Evolutionary conservation across 2,797 vertebrate genomes (phyloP).

Genomic region (Australoheros facetus): DNA sequence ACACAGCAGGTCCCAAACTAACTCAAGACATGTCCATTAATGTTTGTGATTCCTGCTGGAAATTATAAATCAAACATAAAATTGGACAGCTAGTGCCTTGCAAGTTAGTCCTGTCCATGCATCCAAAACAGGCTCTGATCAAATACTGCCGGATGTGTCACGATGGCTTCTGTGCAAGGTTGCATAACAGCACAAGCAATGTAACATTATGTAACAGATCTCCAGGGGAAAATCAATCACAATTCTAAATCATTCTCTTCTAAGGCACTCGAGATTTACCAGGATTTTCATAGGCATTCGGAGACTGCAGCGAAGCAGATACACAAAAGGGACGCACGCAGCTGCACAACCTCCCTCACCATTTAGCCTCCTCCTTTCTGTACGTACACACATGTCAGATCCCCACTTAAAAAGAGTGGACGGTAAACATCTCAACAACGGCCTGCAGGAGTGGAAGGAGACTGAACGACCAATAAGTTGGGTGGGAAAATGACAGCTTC

Average conservation of each 20-base stretch:
- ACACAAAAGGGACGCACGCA: not conserved
- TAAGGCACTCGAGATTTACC: not conserved
- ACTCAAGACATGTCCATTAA: constrained; percentile 22
- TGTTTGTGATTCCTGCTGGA: not conserved
- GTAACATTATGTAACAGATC: constrained; percentile 40
- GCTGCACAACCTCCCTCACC: not conserved
- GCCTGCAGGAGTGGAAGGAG: constrained; percentile 21
- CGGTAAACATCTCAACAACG: not conserved
- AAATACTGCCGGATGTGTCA: not conserved
- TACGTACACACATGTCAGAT: not conserved
- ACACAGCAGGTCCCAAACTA: constrained; percentile 14
- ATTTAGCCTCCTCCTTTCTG: constrained; percentile 3
- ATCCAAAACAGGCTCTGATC: not conserved
- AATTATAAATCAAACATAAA: constrained; percentile 21
- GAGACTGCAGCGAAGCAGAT: not conserved
- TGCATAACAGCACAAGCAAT: constrained; percentile 27
- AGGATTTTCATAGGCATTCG: not conserved
- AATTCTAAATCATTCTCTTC: constrained; percentile 28
- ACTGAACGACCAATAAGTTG: not conserved
- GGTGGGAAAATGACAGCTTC: not conserved
- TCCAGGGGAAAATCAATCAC: constrained; percentile 24
- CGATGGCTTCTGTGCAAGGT: constrained; percentile 8
- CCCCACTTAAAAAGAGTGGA: not conserved
- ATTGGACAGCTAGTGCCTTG: not conserved
- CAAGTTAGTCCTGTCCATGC: not conserved